phyloP scores from a whole-genome alignment of 92 coral and sea anemone species.

The Palythoa caribaeorum region DNA sequence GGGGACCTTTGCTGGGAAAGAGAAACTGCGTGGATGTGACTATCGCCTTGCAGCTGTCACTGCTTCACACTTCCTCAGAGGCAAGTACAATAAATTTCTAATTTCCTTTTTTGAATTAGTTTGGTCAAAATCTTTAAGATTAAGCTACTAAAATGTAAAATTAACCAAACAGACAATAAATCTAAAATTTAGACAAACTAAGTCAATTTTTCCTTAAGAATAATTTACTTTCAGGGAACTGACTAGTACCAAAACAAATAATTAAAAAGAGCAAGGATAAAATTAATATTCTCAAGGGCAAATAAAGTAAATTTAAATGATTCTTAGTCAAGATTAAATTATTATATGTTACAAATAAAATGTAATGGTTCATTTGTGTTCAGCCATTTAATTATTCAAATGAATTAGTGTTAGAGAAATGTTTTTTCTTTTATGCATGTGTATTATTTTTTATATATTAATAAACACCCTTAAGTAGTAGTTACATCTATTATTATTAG shows the following conservation, averaged over 20 bases:
- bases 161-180: slow-evolving; percentile 20
- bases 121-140: background rate
- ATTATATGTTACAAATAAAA: slow-evolving; percentile 21
- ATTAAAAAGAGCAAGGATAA: background rate
- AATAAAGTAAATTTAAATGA: background rate
- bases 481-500: no score
- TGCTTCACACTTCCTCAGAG: slow-evolving; percentile 58
- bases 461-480: background rate
- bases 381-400: background rate
- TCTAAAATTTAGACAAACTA: slow-evolving; percentile 2
- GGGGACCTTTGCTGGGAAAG: slow-evolving; percentile 56
- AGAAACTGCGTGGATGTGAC: slow-evolving; percentile 57
- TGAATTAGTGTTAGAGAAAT: background rate
- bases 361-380: slow-evolving; percentile 12
- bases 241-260: background rate
- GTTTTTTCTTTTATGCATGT: slow-evolving; percentile 11
- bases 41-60: slow-evolving; percentile 51
- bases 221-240: slow-evolving; percentile 15
- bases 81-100: slow-evolving; percentile 24
- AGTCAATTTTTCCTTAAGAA: slow-evolving; percentile 26
- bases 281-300: no score
- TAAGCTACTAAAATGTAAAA: background rate
- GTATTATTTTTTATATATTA: background rate
- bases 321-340: slow-evolving; percentile 17
- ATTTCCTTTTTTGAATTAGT: background rate